Base-by-base conservation (phyloP, 2,888 invertebrate genomes). In the Catonia carolina region DNA sequence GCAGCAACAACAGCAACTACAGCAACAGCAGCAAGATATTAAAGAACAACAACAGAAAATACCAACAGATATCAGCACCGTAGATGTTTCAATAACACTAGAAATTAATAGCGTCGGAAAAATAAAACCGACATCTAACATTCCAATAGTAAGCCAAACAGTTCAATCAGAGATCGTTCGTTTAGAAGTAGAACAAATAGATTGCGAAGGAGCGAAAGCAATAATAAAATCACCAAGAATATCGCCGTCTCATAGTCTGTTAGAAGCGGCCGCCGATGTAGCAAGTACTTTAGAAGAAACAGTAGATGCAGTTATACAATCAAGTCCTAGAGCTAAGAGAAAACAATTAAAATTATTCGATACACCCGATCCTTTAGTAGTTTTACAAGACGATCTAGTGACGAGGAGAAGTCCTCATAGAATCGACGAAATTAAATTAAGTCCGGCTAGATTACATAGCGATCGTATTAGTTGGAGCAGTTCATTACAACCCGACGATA, bases 221-320 rank as follows among this genome's bases (percentile, higher is more conserved):
- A 49, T 55, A 5, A 58, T 23, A 33, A 39, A 48, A 8, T 59
- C 63, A 10, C 58, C 60, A 12, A 52, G 63, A 31, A 48, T 61
- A 5, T 65, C 69, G 2, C 69, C 75, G 12, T 73, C 78, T 1
- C 75, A 76, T 66, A 79, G 72, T 61, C 70, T 84, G 14, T 69
- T 85, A 48, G 83, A 84, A 69, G 83, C 84, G 1, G 83, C 81
- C 1, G 83, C 83, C 47, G 81, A 80, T 61, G 78, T 79, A 0
- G 84, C 83, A 1, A 81, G 78, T 63, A 79, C 82, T 1, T 68
- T 84, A 45, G 85, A 86, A 65, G 82, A 82, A 67, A 79, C 85
- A 1, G 84, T 84, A 17, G 85, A 82, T 67, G 78, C 81, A 31
- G 81, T 82, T 1, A 82, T 84, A 55, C 81, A 81, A 69, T 78